Conservation (phyloP, 2,797 vertebrate species). For the Phataginus tetradactyla region DNA sequence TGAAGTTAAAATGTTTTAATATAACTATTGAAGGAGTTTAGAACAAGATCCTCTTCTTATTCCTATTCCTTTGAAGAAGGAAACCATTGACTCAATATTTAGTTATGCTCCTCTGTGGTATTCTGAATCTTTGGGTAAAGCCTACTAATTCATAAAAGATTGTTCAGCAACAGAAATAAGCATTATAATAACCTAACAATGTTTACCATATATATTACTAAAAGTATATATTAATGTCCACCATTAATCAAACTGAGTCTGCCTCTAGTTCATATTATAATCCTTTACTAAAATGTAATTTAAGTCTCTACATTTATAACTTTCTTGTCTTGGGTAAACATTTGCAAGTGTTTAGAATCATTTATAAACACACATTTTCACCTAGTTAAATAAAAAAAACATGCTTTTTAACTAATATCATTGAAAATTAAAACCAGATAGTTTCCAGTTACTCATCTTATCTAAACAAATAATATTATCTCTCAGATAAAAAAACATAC, state of each 20-base stretch:
- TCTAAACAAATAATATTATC: constrained; percentile 16
- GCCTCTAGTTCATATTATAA: background rate
- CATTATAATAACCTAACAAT: background rate
- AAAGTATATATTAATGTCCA: background rate
- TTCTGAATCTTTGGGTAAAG: background rate
- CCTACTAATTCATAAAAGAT: background rate
- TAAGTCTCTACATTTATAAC: background rate
- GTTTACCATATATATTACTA: background rate
- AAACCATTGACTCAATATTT: constrained; percentile 1
- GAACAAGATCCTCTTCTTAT: constrained; percentile 4
- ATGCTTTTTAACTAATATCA: background rate
- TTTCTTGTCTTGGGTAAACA: background rate
- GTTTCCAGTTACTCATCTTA: background rate
- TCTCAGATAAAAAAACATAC: constrained; percentile 20
- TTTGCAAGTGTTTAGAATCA: background rate
- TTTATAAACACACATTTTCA: background rate
- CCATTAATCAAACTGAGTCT: background rate
- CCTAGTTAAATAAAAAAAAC: background rate
- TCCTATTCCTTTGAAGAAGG: constrained; percentile 1
- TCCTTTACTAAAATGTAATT: constrained; percentile 10
- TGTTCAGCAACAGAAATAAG: background rate
- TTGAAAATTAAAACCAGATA: constrained; percentile 13
- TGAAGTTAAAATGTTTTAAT: background rate
- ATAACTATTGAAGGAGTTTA: background rate
- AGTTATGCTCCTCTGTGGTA: background rate